Base-by-base conservation (phyloP, 64 coral and sea anemone species). In the Pachyseris speciosa region DNA sequence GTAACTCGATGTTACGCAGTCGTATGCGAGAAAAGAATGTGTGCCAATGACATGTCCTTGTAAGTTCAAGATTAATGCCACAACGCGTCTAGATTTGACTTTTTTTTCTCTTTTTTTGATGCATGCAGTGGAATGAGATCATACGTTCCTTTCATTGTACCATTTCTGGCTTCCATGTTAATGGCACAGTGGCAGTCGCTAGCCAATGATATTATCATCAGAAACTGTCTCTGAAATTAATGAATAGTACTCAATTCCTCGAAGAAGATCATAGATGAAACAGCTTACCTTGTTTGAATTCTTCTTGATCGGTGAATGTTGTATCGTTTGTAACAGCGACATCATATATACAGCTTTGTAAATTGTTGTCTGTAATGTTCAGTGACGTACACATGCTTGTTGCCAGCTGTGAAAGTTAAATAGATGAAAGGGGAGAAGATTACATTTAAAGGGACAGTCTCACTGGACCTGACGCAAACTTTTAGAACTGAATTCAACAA, bases 321-420 rank as follows among this genome's bases (percentile, higher is more conserved):
- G 83, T 85, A 37, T 85, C 83, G 42, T 85, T 85, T 10, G 83
- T 85, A 31, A 69, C 65, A 33, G 83, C 83, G 43, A 85, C 59
- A 37, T 85, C 83, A 42, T 67, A 85, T 33, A 85, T 70, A 30
- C 83, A 85, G 59, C 59, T 70, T 49, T 85, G 61, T 52, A 85
- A 70, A 36, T 68, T 17, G 33, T 47, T 52, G 7, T 52, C 83
- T 30, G 83, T 44, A 67, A 85, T 68, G 15, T 33, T 47, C 63
- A 85, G 26, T 4, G 83, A 85, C 38, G 27, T 51, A 10, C 83
- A 85, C 83, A 85, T 50, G 19, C 59, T 67, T 85, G 66, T 85
- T 45, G 83, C 83, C 13, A 68, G 11, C 83, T 84, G 20, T 75
- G 1, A 26, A 75, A 75, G n/a, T 26, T 15, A 31, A 75, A 29